Evolutionary conservation across 2,888 invertebrate species (phyloP).

Genomic region (Himalopsyche kuldschensis): DNA sequence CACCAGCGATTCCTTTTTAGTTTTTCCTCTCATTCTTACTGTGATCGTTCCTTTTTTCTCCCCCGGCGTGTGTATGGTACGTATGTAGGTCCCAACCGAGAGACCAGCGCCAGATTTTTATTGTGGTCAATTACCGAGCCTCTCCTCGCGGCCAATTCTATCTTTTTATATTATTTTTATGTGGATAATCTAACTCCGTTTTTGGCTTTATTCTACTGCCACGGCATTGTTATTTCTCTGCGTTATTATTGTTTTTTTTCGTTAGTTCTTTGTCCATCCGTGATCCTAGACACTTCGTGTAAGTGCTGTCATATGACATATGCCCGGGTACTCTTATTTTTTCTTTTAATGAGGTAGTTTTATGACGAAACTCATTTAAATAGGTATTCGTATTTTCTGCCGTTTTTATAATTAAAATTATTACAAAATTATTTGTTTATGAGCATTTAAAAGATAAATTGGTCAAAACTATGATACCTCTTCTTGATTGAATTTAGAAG

Average conservation of each 20-base stretch:
- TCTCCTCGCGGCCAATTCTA: conserved; percentile 21
- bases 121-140: conserved; percentile 33
- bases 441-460: too few species aligned
- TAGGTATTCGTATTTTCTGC: too few species aligned
- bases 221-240: conserved; percentile 28
- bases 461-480: too few species aligned
- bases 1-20: conserved; percentile 1
- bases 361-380: too few species aligned
- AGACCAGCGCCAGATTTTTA: conserved; percentile 27
- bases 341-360: too few species aligned
- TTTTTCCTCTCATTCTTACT: background rate
- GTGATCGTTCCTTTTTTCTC: background rate
- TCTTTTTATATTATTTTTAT: conserved; percentile 39
- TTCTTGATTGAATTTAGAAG: too few species aligned
- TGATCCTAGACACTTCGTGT: background rate
- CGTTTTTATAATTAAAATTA: too few species aligned
- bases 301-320: too few species aligned
- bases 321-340: too few species aligned
- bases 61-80: background rate
- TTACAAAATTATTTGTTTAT: too few species aligned
- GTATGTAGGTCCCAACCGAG: background rate
- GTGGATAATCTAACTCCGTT: conserved; percentile 35
- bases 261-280: background rate
- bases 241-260: conserved; percentile 18
- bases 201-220: conserved; percentile 27